Conservation (phyloP, 2,888 invertebrate genomes). For the Cybosia mesomella region DNA sequence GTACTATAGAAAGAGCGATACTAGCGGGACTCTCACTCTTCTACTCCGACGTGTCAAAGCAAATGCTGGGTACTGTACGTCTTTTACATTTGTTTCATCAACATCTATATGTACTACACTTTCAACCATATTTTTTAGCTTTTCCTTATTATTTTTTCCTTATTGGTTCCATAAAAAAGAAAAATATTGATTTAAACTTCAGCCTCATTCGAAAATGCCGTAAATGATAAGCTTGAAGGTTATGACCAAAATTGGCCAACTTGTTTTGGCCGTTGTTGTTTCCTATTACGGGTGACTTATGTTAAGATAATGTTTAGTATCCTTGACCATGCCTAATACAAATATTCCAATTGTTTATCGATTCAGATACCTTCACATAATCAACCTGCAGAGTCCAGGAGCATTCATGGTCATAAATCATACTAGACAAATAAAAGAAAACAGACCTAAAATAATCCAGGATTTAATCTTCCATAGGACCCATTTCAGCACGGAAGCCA, state of each 20-base stretch:
- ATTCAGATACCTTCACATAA: neutral
- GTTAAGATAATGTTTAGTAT: neutral
- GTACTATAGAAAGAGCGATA: no score
- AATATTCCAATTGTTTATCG: neutral
- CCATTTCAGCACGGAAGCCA: neutral
- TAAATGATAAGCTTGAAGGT: neutral
- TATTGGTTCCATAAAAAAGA: neutral
- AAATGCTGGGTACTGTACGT: no score
- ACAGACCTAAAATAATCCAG: no score
- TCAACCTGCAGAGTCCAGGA: neutral
- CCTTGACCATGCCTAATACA: neutral
- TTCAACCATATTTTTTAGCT: no score
- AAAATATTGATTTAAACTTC: neutral
- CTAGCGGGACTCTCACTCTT: no score
- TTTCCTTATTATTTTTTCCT: slow-evolving; percentile 1
- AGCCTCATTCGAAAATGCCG: neutral
- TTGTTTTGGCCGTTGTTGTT: neutral
- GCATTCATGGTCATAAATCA: neutral
- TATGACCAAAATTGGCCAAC: neutral
- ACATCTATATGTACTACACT: no score
- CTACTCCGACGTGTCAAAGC: no score
- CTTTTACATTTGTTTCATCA: no score
- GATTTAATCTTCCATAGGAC: neutral
- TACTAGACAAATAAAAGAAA: neutral
- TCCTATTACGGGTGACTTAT: neutral